Base-by-base conservation (phyloP, 2,888 invertebrate genomes). In the Diogma glabrata region DNA sequence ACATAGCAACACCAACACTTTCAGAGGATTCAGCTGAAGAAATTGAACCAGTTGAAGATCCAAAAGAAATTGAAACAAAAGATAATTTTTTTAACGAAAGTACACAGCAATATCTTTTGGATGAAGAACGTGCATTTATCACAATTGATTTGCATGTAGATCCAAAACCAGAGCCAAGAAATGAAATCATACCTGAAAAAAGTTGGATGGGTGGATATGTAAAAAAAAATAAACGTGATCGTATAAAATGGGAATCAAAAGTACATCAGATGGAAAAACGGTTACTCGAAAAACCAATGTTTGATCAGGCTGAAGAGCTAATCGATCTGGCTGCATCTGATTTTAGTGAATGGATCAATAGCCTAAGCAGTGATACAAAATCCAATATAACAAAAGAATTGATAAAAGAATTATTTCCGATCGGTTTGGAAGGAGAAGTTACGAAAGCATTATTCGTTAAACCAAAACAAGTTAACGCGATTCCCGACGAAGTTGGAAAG, bases 281-380 rank as follows among this genome's bases (percentile, higher is more conserved):
- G 38, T 60, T 63, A 14, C 56, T 55, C 50, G 62, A 64, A 22
- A 64, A 63, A 22, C 58, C 63, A 1, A 52, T 70, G 1, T 68
- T 67, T 23, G 69, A 70, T 33, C 68, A 69, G 51, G 69, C 70
- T 0, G 67, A 69, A 48, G 60, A 65, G 36, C 54, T 70, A 1
- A 70, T 70, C 65, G 67, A 70, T 56, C 62, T 65, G 55, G 55
- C 58, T 12, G 57, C 59, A 17, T 65, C 66, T 55, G 63, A 63
- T 20, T 70, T 70, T 51, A 60, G 64, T 9, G 61, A 64, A 16
- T 70, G 69, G 67, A 52, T 70, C 0, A 68, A 69, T 22, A 60
- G 58, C 1, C 57, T 70, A 33, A 65, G 69, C 9, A 63, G 57
- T 30, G 58, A 63, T 14, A 55, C 57, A 26, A 61, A 64, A 16